phyloP scores from a whole-genome alignment of 2,113 vertebrate species.

The Nansenia antarctica region DNA sequence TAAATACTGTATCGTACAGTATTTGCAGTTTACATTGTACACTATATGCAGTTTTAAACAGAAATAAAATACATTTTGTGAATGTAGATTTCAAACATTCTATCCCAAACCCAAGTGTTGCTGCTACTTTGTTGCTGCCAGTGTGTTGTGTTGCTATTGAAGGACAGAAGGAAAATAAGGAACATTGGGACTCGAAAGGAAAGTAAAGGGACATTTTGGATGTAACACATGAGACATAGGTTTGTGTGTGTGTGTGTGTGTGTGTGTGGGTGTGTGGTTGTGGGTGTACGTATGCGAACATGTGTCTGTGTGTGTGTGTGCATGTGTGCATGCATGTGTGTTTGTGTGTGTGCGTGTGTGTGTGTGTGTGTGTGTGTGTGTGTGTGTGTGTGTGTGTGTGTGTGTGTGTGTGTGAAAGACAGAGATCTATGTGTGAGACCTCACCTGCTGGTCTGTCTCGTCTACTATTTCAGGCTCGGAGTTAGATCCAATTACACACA shows the following conservation, averaged over 20 bases:
- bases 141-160: background rate
- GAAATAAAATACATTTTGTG: background rate
- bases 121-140: background rate
- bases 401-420: background rate
- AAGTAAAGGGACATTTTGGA: background rate
- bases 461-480: background rate
- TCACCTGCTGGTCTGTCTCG: background rate
- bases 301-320: background rate
- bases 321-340: background rate
- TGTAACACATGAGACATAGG: background rate
- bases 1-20: background rate
- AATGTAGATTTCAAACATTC: background rate
- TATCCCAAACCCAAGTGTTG: background rate
- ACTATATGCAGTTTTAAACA: background rate
- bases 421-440: background rate
- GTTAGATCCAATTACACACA: background rate
- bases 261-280: background rate
- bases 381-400: background rate
- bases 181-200: background rate
- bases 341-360: background rate
- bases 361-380: background rate
- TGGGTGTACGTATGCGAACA: no score
- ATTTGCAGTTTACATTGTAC: background rate
- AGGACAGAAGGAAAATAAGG: background rate
- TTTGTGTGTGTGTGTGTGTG: background rate